Evolutionary conservation across 2,888 invertebrate species (phyloP).

Genomic region (Saturnia pavonia): DNA sequence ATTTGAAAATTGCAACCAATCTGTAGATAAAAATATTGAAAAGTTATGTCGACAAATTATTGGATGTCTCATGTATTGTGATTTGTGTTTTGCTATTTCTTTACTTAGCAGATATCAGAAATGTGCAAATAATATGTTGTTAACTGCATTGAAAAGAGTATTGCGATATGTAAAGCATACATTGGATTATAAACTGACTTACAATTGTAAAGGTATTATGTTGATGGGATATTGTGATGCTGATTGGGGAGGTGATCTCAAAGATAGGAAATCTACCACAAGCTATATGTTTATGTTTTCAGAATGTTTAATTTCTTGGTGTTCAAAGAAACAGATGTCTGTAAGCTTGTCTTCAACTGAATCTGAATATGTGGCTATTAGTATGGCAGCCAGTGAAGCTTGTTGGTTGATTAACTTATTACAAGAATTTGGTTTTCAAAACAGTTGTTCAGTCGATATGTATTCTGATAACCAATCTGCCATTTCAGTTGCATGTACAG

Average conservation of each 20-base stretch:
- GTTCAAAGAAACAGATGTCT: slow-evolving; percentile 33
- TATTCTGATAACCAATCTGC: slow-evolving; percentile 29
- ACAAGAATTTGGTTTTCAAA: no score
- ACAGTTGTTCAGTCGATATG: slow-evolving; percentile 21
- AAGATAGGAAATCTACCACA: slow-evolving; percentile 34
- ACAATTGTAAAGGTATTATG: no score
- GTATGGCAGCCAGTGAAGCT: slow-evolving; percentile 29
- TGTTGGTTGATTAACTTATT: no score
- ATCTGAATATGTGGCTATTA: slow-evolving; percentile 33
- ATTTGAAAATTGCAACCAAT: no score
- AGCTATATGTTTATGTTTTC: slow-evolving; percentile 30
- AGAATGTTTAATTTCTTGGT: slow-evolving; percentile 31
- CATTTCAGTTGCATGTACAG: slow-evolving; percentile 25
- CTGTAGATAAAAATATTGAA: no score
- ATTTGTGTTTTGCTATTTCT: slow-evolving; percentile 22
- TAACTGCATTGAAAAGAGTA: slow-evolving; percentile 30
- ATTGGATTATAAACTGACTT: slow-evolving; percentile 4
- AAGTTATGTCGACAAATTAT: neutral
- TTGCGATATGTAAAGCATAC: slow-evolving; percentile 27
- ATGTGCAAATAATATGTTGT: slow-evolving; percentile 23
- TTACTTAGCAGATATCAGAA: slow-evolving; percentile 23
- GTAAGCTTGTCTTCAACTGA: slow-evolving; percentile 37
- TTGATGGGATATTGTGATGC: slow-evolving; percentile 33
- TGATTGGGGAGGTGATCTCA: slow-evolving; percentile 32
- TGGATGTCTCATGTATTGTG: slow-evolving; percentile 26